phyloP scores from a whole-genome alignment of 2,797 vertebrate genomes.

The Thunnus albacares region DNA sequence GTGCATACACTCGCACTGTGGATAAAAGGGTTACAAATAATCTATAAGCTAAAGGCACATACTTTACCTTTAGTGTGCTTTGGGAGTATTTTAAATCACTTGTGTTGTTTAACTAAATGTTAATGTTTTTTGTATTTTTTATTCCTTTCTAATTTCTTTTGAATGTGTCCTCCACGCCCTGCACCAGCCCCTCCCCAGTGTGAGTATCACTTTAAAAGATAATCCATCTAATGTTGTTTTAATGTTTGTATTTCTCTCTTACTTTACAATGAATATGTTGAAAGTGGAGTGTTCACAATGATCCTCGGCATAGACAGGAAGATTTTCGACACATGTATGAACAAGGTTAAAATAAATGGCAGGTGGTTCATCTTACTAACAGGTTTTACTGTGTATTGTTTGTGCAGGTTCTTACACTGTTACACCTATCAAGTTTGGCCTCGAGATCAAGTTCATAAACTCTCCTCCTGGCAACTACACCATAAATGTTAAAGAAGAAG shows the following conservation, averaged over 20 bases:
- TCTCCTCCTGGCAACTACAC: rapidly evolving
- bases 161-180: too few species aligned
- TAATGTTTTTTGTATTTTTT: too few species aligned
- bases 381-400: background rate
- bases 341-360: too few species aligned
- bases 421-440: background rate
- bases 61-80: background rate
- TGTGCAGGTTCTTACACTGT: constrained; percentile 61
- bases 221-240: too few species aligned
- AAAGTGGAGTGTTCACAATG: background rate
- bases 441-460: background rate
- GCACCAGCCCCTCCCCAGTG: too few species aligned
- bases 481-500: background rate
- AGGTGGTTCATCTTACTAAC: background rate
- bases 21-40: background rate
- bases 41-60: background rate
- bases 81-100: background rate
- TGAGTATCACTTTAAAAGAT: too few species aligned
- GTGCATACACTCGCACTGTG: background rate
- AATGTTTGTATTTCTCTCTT: too few species aligned
- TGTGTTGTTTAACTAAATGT: background rate
- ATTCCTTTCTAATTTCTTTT: too few species aligned
- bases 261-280: background rate
- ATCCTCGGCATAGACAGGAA: background rate
- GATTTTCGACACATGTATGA: background rate